These are phyloP conservation scores for Crotalus helleri DNA, from an alignment of 2,113 vertebrate species.

Conservation along the genomic window DNA sequence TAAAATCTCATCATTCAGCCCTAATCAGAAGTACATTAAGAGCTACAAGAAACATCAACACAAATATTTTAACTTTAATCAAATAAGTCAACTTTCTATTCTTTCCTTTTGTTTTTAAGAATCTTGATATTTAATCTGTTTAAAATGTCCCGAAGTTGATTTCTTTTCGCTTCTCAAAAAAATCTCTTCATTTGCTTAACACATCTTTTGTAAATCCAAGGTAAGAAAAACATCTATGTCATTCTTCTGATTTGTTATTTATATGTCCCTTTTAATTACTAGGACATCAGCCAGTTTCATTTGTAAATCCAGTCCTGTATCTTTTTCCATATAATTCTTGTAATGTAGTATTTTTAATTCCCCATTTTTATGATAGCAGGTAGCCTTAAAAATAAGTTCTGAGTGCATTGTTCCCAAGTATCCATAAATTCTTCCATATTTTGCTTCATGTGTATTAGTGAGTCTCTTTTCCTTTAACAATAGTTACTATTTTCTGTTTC, in stretches of 20 bases:
- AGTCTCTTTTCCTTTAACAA: neutral
- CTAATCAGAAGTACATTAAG: neutral
- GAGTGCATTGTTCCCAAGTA: neutral
- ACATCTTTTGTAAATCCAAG: neutral
- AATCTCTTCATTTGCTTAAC: neutral
- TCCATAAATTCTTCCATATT: neutral
- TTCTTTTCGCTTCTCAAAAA: neutral
- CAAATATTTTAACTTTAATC: neutral
- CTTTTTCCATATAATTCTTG: neutral
- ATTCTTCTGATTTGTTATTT: neutral
- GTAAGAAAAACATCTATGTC: neutral
- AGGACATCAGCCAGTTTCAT: neutral
- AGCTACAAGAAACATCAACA: neutral
- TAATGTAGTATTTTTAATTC: neutral
- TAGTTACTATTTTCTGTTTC: neutral
- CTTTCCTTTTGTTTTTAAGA: neutral
- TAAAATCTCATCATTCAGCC: neutral
- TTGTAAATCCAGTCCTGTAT: neutral
- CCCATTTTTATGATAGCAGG: neutral
- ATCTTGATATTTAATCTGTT: neutral
- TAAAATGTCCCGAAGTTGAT: neutral
- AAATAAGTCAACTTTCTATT: neutral
- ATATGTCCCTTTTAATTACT: neutral
- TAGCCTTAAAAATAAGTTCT: neutral
- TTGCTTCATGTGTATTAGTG: neutral